A percentile compares a stretch with the other conserved stretches of the same genome.
Conservation (phyloP, 2,797 vertebrate genomes). For the Odontamblyopus lacepedii region DNA sequence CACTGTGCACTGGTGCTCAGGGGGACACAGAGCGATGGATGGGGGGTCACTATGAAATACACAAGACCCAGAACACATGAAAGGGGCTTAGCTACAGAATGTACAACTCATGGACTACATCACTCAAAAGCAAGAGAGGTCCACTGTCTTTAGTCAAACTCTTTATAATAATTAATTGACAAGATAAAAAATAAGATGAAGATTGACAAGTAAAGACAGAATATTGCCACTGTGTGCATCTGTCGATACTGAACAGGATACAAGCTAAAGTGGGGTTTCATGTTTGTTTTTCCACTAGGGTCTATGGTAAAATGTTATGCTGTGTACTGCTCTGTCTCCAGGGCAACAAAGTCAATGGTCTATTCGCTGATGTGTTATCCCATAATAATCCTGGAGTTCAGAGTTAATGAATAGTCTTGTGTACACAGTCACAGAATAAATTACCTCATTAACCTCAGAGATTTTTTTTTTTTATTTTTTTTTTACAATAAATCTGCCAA, state of each 20-base stretch:
- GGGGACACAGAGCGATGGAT: slow-evolving; percentile 76
- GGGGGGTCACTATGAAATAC: slow-evolving; percentile 72
- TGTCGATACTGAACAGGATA: background rate
- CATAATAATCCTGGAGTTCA: slow-evolving; percentile 26
- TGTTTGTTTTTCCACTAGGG: slow-evolving; percentile 63
- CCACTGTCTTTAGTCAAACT: background rate
- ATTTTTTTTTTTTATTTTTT: too few species aligned
- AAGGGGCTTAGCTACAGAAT: background rate
- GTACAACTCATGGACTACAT: background rate
- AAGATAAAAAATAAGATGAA: too few species aligned
- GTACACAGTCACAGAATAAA: slow-evolving; percentile 18
- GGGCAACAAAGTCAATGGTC: slow-evolving; percentile 63
- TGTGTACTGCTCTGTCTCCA: slow-evolving; percentile 54
- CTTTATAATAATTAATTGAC: background rate
- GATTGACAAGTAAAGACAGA: too few species aligned
- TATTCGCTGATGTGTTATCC: slow-evolving; percentile 44
- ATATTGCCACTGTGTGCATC: slow-evolving; percentile 1
- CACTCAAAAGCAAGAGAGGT: background rate
- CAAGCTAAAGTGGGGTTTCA: slow-evolving; percentile 3
- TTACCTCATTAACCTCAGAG: slow-evolving; percentile 16
- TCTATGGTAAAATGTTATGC: slow-evolving; percentile 22
- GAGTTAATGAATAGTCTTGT: slow-evolving; percentile 32
- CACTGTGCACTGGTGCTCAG: slow-evolving; percentile 66
- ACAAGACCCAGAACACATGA: slow-evolving; percentile 7
- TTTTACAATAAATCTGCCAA: background rate